These are phyloP conservation scores for Meteorus colon DNA, from an alignment of 2,888 invertebrate genomes.

Conservation along the genomic window DNA sequence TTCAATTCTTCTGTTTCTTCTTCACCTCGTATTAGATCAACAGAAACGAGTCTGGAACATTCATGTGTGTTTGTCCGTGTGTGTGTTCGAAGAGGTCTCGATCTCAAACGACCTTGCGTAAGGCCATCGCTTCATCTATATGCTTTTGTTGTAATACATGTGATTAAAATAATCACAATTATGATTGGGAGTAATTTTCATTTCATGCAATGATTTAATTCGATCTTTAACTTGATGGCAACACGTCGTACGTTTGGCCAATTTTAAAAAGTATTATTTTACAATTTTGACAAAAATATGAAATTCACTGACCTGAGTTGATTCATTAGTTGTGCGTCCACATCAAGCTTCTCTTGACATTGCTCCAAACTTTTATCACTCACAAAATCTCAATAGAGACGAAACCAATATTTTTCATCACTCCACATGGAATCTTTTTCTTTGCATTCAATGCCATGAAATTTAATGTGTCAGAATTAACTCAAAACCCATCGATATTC, in stretches of 20 bases:
- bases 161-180: background rate
- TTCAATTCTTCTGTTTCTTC: constrained; percentile 12
- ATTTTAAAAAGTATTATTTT: no score
- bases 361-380: constrained; percentile 1
- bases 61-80: constrained; percentile 47
- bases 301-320: constrained; percentile 31
- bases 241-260: no score
- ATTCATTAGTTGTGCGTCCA: background rate
- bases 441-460: background rate
- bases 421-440: background rate
- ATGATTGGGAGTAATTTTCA: background rate
- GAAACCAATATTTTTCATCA: constrained; percentile 3
- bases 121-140: constrained; percentile 51
- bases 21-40: constrained; percentile 38
- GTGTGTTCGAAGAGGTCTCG: constrained; percentile 35
- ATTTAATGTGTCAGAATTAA: background rate
- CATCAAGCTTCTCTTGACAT: constrained; percentile 19
- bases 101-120: constrained; percentile 57
- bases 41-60: constrained; percentile 37
- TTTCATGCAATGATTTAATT: no score
- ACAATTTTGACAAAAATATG: background rate
- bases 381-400: constrained; percentile 3
- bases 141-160: background rate
- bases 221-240: no score
- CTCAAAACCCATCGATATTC: constrained; percentile 15